Base-by-base conservation (phyloP, 2,888 invertebrate species). In the Mesoligia furuncula region DNA sequence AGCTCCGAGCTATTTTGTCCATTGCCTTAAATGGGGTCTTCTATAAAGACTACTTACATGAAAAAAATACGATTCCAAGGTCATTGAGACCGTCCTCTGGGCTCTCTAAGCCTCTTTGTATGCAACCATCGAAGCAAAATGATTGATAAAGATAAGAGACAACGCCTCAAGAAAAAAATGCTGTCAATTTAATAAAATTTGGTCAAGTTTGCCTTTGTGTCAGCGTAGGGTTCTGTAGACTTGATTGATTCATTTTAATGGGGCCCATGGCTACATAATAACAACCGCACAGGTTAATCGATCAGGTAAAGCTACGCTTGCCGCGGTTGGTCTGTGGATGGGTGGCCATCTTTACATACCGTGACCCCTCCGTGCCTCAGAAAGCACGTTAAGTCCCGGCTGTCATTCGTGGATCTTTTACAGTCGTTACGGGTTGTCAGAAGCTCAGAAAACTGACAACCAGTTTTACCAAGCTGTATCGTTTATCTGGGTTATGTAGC, bases 141-240 rank as follows among this genome's bases (percentile, higher is more conserved):
- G 89, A 92, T 93, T 91, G 90, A 89, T 90, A 92, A 88, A 92
- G 92, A 92, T 92, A 93, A 90, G 89, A 87, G 15, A 80, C 42
- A 87, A 74, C 31, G 84, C 70, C 75, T 65, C 81, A 76, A 82
- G 76, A 85, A 85, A 91, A 90, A 90, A 89, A 75, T 87, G 75
- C 72, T 85, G 81, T 90, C 88, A 87, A 88, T 91, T 91, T 90
- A 86, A 89, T 89, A 85, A 88, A 89, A 84, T 81, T 0, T 54
- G 59, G 70, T 17, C 59, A 80, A 72, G 68, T 36, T 61, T 27
- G 3, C 13, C 9, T 36, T 45, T 1, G 17, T 15, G n/a, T 27
- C 2, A 6, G 27, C 20, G 5, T 17, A 2, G 67, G 72, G 75
- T 72, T 84, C 69, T 45, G 68, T 65, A 42, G n/a, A 24, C 8